Base-by-base conservation (phyloP, 1,140 invertebrate species). In the Psix sp. region DNA sequence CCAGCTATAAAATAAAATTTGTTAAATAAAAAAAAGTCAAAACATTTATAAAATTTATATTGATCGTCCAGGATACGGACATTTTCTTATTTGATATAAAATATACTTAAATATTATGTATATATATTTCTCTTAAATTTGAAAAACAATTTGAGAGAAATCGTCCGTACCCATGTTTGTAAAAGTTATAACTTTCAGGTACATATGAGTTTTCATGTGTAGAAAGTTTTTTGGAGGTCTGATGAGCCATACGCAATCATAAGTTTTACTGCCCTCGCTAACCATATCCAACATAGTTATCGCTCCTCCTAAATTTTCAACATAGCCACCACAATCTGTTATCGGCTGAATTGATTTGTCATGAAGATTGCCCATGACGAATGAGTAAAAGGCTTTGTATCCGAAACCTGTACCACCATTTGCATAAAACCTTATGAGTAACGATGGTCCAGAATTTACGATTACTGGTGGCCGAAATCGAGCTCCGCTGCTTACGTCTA, bases 211-310 rank as follows among this genome's bases (percentile, higher is more conserved):
- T 77, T 93, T 92, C 81, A 91, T 88, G 77, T 92, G 90, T 31
- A 91, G 80, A 77, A 90, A 91, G 65, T 88, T 91, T 31, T 90
- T 89, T 1, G 90, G 89, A 3, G 91, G 91, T 76, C 90, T 89
- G 2, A 94, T 91, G 3, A 94, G 86, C 92, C 92, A 94, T 26
- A 93, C 89, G 76, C 92, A 94, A 75, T 94, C 92, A 67, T 91
- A 94, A 0, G 88, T 87, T 77, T 90, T 89, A 0, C 88, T 85
- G 1, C 88, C 88, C 57, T 90, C 89, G 36, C 86, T 86, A 5
- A 91, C 89, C 92, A 93, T 93, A 71, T 93, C 90, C 90, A 93
- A 92, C 92, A 94, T 93, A 5, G 92, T 93, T 16, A 94, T 94
- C 7, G 91, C 90, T 0, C 93, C 93, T 2, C 93, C 92, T 10